phyloP scores from a whole-genome alignment of 2,888 invertebrate species.

The Drosophila hamatofila region DNA sequence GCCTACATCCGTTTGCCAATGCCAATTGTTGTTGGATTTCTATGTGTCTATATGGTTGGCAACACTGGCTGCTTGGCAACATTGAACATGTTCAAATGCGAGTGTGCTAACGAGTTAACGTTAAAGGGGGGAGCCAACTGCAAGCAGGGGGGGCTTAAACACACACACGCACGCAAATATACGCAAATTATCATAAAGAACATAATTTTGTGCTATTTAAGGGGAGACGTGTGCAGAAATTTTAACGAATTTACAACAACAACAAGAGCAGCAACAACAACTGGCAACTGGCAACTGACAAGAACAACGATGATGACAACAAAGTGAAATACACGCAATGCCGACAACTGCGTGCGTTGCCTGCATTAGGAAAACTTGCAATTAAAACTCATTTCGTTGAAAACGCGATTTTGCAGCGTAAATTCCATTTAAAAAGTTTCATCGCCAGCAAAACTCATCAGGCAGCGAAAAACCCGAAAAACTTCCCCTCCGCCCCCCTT shows the following conservation, averaged over 20 bases:
- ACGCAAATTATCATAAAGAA: conserved; percentile 75
- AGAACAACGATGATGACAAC: conserved; percentile 18
- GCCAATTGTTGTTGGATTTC: conserved; percentile 1
- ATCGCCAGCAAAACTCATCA: conserved; percentile 64
- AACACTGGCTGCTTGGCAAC: conserved; percentile 38
- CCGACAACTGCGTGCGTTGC: conserved; percentile 57
- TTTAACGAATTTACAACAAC: conserved; percentile 47
- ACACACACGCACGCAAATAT: conserved; percentile 10
- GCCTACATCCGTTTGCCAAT: conserved; percentile 5
- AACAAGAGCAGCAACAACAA: conserved; percentile 18
- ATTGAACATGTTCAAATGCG: conserved; percentile 51
- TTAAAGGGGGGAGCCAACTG: conserved; percentile 8
- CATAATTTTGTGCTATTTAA: conserved; percentile 73
- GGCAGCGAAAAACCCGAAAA: conserved; percentile 17
- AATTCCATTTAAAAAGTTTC: conserved; percentile 75
- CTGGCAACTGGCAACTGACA: conserved; percentile 6
- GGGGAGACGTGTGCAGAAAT: conserved; percentile 60
- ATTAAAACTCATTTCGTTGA: conserved; percentile 81
- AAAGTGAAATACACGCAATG: conserved; percentile 42
- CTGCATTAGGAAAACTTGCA: conserved; percentile 79
- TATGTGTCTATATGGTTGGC: conserved; percentile 24
- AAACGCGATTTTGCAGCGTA: conserved; percentile 76
- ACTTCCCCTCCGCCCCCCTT: background rate
- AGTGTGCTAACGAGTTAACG: conserved; percentile 42
- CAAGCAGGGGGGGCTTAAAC: too few species aligned